Percentiles rank a stretch among this genome's conserved stretches.
These are phyloP conservation scores for Eristalinus sepulchralis DNA, from an alignment of 2,888 invertebrate species.

Conservation along the genomic window DNA sequence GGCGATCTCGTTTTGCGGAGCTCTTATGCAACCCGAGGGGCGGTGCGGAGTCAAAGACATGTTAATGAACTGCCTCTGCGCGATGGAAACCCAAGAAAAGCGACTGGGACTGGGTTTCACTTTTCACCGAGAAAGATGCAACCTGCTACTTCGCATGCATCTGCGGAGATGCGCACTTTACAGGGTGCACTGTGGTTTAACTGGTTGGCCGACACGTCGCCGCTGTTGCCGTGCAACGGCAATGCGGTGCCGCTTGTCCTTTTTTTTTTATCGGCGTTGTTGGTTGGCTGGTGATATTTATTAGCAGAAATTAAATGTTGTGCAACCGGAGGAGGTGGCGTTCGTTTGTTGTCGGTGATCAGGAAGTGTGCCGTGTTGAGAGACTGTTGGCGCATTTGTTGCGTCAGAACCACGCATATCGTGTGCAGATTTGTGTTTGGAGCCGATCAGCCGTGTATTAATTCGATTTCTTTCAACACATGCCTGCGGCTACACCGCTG, in stretches of 20 bases:
- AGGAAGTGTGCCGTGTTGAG: conserved; percentile 60
- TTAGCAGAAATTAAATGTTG: conserved; percentile 62
- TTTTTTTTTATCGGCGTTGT: conserved; percentile 35
- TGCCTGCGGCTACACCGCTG: conserved; percentile 17
- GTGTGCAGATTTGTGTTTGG: conserved; percentile 2
- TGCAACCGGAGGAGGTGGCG: conserved; percentile 42
- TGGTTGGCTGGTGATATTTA: conserved; percentile 57
- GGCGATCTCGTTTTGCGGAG: neutral
- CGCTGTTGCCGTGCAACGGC: neutral
- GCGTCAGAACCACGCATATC: conserved; percentile 46
- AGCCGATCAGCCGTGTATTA: conserved; percentile 40
- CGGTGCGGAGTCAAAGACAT: conserved; percentile 59
- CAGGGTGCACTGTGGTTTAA: conserved; percentile 64
- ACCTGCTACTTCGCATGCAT: conserved; percentile 31
- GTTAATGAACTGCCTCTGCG: conserved; percentile 58
- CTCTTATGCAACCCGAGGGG: conserved; percentile 44
- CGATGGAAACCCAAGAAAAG: conserved; percentile 50
- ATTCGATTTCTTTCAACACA: conserved; percentile 48
- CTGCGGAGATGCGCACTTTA: conserved; percentile 52
- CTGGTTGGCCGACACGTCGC: conserved; percentile 43
- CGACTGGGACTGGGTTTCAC: conserved; percentile 56
- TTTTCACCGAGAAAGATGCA: conserved; percentile 58
- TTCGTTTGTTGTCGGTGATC: conserved; percentile 38
- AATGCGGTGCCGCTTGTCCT: conserved; percentile 46
- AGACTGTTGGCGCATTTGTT: conserved; percentile 29